Evolutionary conservation across 2,113 vertebrate genomes (phyloP).

Genomic region (Alces alces): DNA sequence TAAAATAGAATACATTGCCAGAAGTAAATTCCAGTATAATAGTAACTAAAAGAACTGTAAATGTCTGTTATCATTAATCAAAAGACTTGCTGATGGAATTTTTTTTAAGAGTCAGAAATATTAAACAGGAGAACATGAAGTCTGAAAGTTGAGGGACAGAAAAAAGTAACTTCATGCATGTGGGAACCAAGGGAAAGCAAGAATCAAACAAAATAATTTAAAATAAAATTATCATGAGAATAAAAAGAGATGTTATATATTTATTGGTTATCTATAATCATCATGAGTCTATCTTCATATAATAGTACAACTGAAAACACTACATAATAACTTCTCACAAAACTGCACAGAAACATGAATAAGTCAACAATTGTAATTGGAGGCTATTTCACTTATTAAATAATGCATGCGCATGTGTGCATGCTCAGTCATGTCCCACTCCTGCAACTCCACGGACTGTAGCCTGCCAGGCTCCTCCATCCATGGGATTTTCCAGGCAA

Average conservation of each 20-base stretch:
- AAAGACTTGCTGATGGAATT: neutral
- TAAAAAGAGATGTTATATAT: neutral
- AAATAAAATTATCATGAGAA: neutral
- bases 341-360: neutral
- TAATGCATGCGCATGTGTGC: accelerated
- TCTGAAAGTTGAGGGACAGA: neutral
- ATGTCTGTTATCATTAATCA: neutral
- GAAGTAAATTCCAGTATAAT: neutral
- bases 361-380: neutral
- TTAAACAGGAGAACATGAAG: neutral
- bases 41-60: neutral
- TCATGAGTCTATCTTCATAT: neutral
- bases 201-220: neutral
- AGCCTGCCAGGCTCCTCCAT: neutral
- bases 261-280: neutral
- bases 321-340: neutral
- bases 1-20: neutral
- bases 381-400: neutral
- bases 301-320: neutral
- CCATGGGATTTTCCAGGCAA: neutral
- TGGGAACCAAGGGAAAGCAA: neutral
- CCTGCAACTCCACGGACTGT: neutral
- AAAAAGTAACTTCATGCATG: neutral
- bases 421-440: neutral
- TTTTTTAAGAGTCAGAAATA: neutral